A percentile compares a stretch with the other conserved stretches of the same genome.
These are phyloP conservation scores for Cavia aperea DNA, from an alignment of 2,113 vertebrate genomes.

Conservation along the genomic window DNA sequence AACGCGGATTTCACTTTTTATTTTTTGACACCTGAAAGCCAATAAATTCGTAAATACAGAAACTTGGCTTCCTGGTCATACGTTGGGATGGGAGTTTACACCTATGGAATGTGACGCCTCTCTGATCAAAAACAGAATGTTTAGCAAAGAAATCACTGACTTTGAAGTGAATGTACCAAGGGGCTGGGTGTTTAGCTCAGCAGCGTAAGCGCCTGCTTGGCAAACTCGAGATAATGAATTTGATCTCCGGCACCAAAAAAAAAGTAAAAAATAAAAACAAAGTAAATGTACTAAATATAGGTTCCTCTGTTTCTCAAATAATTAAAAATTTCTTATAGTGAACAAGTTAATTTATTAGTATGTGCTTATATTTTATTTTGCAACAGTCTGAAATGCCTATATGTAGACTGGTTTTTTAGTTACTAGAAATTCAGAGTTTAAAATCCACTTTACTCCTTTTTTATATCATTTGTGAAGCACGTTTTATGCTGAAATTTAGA, in stretches of 20 bases:
- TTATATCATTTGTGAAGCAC: background rate
- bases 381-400: constrained; percentile 7
- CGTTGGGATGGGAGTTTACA: background rate
- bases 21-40: background rate
- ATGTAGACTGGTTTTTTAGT: background rate
- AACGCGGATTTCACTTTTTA: background rate
- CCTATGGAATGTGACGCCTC: background rate
- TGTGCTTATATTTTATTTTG: constrained; percentile 30
- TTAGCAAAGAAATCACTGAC: constrained; percentile 4
- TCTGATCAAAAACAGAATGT: background rate
- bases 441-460: background rate
- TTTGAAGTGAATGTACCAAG: constrained; percentile 13
- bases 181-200: too few relatives aligned
- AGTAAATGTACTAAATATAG: constrained; percentile 20
- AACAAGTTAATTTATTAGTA: background rate
- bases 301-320: constrained; percentile 3
- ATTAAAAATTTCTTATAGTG: background rate
- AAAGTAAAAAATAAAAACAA: background rate
- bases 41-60: constrained; percentile 17
- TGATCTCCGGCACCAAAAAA: too few relatives aligned
- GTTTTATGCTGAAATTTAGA: background rate
- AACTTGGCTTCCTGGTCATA: background rate
- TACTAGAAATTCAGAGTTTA: constrained; percentile 22
- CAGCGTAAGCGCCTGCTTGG: too few relatives aligned
- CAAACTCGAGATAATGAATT: too few relatives aligned